Conservation (phyloP, 2,888 invertebrate genomes). For the Lutraria lutraria region DNA sequence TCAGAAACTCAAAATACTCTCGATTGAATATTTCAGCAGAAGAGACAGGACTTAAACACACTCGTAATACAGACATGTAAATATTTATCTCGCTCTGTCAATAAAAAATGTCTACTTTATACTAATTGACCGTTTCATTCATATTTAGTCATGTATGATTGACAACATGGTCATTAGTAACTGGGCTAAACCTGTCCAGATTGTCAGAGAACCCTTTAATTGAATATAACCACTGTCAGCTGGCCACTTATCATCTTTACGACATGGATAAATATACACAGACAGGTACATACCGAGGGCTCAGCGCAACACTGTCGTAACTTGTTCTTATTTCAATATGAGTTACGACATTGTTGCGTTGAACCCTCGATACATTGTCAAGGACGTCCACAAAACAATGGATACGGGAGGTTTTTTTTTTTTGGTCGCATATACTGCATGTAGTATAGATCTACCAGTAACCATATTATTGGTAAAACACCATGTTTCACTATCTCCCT, state of each 20-base stretch:
- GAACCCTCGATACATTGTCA: too few relatives aligned
- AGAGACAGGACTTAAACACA: not conserved
- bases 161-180: not conserved
- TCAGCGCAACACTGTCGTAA: too few relatives aligned
- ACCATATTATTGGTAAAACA: too few relatives aligned
- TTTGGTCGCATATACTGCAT: too few relatives aligned
- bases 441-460: too few relatives aligned
- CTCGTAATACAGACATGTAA: not conserved
- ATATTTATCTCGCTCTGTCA: not conserved
- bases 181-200: not conserved
- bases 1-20: not conserved
- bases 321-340: too few relatives aligned
- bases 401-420: too few relatives aligned
- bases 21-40: not conserved
- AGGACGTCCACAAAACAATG: too few relatives aligned
- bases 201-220: conserved; percentile 1
- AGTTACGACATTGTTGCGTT: too few relatives aligned
- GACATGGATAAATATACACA: too few relatives aligned
- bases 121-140: not conserved
- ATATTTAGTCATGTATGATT: not conserved
- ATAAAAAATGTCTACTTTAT: not conserved
- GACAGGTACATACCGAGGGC: too few relatives aligned
- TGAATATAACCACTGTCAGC: not conserved
- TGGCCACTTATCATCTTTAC: not conserved
- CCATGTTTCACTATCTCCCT: too few relatives aligned